Percentiles rank a stretch among this genome's conserved stretches.
Conservation (phyloP, 2,797 vertebrate genomes). For the Selene dorsalis region DNA sequence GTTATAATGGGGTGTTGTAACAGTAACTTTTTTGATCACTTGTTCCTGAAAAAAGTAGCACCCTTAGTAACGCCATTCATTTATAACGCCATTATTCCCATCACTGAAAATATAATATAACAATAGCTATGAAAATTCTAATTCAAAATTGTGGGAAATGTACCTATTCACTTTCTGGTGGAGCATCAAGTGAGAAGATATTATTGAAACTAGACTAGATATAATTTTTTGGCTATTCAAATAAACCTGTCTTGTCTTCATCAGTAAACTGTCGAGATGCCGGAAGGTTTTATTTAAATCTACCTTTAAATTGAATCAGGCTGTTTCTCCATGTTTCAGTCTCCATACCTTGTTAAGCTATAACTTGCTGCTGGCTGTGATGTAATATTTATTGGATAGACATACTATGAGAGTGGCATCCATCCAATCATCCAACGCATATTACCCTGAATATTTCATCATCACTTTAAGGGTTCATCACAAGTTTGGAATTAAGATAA, state of each 20-base stretch:
- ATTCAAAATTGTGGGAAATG: background rate
- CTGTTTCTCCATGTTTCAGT: background rate
- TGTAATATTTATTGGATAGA: background rate
- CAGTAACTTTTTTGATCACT: no score
- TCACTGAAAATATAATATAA: no score
- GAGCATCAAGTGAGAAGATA: background rate
- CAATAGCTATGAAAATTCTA: no score
- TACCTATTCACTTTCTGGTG: background rate
- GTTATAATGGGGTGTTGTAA: no score
- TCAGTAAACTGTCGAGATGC: background rate
- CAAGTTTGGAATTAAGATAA: background rate
- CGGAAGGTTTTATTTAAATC: background rate
- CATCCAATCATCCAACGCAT: background rate
- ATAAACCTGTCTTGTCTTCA: background rate
- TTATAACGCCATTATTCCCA: no score
- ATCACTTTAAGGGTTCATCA: background rate
- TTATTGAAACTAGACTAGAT: background rate
- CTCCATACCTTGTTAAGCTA: background rate
- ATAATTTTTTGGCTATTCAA: no score
- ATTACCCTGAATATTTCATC: background rate
- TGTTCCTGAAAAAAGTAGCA: no score
- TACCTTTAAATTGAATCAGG: background rate
- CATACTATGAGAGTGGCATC: background rate
- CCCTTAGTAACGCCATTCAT: no score
- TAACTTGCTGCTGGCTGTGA: background rate